These are phyloP conservation scores for Stercorarius parasiticus DNA, from an alignment of 2,113 vertebrate genomes.

Conservation along the genomic window DNA sequence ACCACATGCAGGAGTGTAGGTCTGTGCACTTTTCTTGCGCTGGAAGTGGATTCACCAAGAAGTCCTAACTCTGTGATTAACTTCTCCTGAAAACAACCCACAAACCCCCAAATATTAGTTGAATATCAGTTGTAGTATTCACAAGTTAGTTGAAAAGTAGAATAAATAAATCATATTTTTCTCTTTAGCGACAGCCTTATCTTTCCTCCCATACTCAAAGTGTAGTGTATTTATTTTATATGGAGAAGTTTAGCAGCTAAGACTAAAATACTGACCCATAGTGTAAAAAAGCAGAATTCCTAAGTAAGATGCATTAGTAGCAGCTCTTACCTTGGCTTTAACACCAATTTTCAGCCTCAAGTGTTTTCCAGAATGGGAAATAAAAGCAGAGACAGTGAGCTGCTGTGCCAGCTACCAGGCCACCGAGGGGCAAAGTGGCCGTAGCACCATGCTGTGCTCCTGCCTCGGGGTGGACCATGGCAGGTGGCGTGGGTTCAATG, in stretches of 20 bases:
- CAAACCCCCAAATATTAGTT: background rate
- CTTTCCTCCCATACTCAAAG: background rate
- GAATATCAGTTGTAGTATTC: background rate
- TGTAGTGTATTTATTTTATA: background rate
- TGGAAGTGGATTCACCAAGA: background rate
- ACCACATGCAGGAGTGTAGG: background rate
- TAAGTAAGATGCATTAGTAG: background rate
- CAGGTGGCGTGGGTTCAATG: background rate
- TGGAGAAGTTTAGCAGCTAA: background rate
- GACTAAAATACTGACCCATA: background rate
- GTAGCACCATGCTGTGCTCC: background rate
- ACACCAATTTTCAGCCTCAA: background rate
- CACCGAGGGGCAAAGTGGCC: background rate
- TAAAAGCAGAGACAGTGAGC: background rate
- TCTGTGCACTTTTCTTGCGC: background rate
- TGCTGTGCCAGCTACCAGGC: background rate
- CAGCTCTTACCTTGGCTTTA: background rate
- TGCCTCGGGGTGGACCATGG: background rate
- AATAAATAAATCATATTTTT: background rate
- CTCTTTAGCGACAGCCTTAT: background rate
- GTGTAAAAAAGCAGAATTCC: background rate
- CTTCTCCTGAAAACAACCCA: background rate
- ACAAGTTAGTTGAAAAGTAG: background rate
- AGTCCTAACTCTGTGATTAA: background rate
- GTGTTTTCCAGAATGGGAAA: background rate